A percentile compares a stretch with the other conserved stretches of the same genome.
phyloP scores from a whole-genome alignment of 2,797 vertebrate genomes.

The Gouania willdenowi region DNA sequence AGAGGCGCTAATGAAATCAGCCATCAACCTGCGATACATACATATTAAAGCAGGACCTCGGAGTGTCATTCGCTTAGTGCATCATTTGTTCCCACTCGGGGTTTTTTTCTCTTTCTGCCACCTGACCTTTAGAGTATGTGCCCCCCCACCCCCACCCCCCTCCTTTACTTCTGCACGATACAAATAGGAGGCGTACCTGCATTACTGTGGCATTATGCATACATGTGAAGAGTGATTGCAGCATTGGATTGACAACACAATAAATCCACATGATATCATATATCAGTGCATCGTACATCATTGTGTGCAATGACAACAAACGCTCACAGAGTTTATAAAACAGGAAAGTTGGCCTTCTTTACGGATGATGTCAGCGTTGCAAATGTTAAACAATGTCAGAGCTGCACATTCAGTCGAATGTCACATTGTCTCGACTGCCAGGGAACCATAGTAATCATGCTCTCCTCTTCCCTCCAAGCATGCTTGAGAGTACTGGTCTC shows the following conservation, averaged over 20 bases:
- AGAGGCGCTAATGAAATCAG: slow-evolving; percentile 99
- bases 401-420: slow-evolving; percentile 53
- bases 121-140: slow-evolving; percentile 71
- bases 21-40: slow-evolving; percentile 98
- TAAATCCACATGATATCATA: slow-evolving; percentile 5
- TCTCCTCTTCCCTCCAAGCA: slow-evolving; percentile 61
- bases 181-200: slow-evolving; percentile 65
- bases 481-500: slow-evolving; percentile 59
- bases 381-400: slow-evolving; percentile 37
- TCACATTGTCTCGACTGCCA: slow-evolving; percentile 65
- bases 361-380: slow-evolving; percentile 25
- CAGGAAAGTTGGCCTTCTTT: slow-evolving; percentile 1
- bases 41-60: slow-evolving; percentile 95
- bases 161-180: slow-evolving; percentile 38
- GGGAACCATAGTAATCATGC: slow-evolving; percentile 42
- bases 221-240: slow-evolving; percentile 16
- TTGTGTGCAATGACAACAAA: too few relatives aligned
- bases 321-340: too few relatives aligned
- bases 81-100: slow-evolving; percentile 88
- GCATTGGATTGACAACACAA: background rate
- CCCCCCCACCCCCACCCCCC: too few relatives aligned
- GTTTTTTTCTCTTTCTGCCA: slow-evolving; percentile 66
- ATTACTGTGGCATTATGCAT: slow-evolving; percentile 50
- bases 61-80: slow-evolving; percentile 92
- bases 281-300: too few relatives aligned